Percentiles rank a stretch among this genome's conserved stretches.
Evolutionary conservation across 1,140 invertebrate genomes (phyloP).

Genomic region (Cotesia vestalis): DNA sequence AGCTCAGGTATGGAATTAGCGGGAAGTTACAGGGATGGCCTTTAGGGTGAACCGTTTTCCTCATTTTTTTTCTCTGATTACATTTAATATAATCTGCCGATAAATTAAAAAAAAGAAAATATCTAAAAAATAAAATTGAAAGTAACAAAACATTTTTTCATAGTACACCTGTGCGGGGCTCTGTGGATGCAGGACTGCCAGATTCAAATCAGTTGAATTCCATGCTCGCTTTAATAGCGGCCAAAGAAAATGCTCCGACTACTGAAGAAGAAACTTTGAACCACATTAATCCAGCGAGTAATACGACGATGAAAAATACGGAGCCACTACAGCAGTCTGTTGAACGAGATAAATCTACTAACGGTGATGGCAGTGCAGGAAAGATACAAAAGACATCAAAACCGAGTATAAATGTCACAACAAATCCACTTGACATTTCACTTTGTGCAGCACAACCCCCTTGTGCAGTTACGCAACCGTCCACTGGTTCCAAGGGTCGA

Average conservation of each 20-base stretch:
- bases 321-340: conserved; percentile 19
- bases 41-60: no score
- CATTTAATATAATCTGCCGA: not conserved
- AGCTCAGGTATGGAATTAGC: no score
- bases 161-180: conserved; percentile 63
- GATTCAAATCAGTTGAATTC: conserved; percentile 52
- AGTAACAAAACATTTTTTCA: conserved; percentile 9
- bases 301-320: conserved; percentile 23
- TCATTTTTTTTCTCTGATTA: not conserved
- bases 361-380: conserved; percentile 33
- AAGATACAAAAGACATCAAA: conserved; percentile 49
- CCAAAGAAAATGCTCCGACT: conserved; percentile 47
- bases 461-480: conserved; percentile 38
- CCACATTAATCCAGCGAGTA: conserved; percentile 6
- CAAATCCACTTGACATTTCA: conserved; percentile 70
- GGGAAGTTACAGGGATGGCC: no score
- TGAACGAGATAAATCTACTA: conserved; percentile 39
- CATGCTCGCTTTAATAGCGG: conserved; percentile 50
- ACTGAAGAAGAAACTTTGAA: conserved; percentile 7
- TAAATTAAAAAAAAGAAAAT: not conserved
- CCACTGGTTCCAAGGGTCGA: conserved; percentile 47
- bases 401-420: conserved; percentile 72
- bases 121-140: not conserved
- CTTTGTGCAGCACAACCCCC: conserved; percentile 49
- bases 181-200: conserved; percentile 62